phyloP scores from a whole-genome alignment of 1,140 invertebrate species.

The Thalassaphorura encarpata region DNA sequence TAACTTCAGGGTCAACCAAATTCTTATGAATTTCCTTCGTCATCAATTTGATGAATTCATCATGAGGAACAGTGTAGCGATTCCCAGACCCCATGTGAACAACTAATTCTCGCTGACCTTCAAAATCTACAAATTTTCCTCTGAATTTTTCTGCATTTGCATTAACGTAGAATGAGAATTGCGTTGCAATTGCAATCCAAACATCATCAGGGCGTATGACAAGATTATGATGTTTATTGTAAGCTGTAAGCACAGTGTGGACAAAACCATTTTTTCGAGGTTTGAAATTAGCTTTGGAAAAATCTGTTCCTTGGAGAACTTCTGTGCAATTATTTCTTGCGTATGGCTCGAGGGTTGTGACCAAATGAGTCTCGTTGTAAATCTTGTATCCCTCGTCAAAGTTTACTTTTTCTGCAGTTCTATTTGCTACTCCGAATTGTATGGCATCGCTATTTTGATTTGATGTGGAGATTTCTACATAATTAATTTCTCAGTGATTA shows the following conservation, averaged over 20 bases:
- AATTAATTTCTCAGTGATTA: too few species aligned
- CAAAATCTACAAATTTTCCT: slow-evolving; percentile 17
- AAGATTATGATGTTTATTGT: slow-evolving; percentile 14
- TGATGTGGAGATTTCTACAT: too few species aligned
- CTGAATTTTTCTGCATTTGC: slow-evolving; percentile 13
- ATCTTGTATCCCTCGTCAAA: too few species aligned
- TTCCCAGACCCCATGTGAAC: neutral
- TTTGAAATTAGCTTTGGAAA: neutral
- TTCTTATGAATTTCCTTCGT: slow-evolving; percentile 7
- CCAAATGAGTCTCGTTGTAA: too few species aligned
- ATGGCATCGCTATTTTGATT: too few species aligned
- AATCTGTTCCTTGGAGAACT: neutral
- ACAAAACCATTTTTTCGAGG: slow-evolving; percentile 11
- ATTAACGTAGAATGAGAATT: slow-evolving; percentile 20
- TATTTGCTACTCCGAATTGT: too few species aligned
- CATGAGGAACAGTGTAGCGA: neutral
- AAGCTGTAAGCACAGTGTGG: slow-evolving; percentile 1
- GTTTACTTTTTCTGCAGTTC: too few species aligned
- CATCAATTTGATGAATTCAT: neutral
- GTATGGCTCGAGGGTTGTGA: too few species aligned
- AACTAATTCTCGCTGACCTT: slow-evolving; percentile 11
- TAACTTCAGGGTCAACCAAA: slow-evolving; percentile 8
- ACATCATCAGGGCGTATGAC: slow-evolving; percentile 19
- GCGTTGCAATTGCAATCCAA: slow-evolving; percentile 14
- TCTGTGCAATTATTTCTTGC: neutral